Base-by-base conservation (phyloP, 2,113 vertebrate species). In the Callopanchax toddi region DNA sequence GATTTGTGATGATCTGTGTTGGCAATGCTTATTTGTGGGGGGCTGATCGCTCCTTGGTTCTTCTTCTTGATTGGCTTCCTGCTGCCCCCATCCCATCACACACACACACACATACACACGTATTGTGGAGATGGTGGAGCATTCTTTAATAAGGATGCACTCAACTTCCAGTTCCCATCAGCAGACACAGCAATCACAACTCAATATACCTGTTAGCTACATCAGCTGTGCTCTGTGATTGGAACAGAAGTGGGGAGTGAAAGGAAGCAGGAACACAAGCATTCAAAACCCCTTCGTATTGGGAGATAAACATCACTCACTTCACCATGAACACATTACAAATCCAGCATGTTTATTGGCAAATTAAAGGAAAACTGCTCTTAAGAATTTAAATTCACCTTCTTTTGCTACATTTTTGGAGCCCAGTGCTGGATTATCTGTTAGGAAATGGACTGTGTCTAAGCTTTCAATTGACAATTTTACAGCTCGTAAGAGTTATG, bases 21-120 rank as follows among this genome's bases (percentile, higher is more conserved):
- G 79, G 71, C 73, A 72, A 53, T 83, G 79, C 82, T 85, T 84
- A 76, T 83, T 78, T 80, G 78, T 61, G 22, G 36, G 75, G 65
- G 60, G 73, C 25, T 74, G 75, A 82, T 81, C 45, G 49, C 74
- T 72, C 80, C 80, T 76, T 77, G 86, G 42, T 18, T 44, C 42
- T 44, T 43, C n/a, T 43, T 44, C 42, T 84, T 92, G 90, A 91
- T 91, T 91, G 86, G 83, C 75, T 84, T 71, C 89, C 82, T 59
- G 76, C 67, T 69, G 55, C 60, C 66, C 40, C 48, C 43, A 2
- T 49, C 4, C 52, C 18, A 32, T 13, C 10, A 10, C 18, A 25
- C 7, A 40, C 20, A 25, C 18, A 66, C 53, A 67, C 56, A 66
- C 58, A 25, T 5, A 40, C 20, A 25, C 18, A 66, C 53, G 66